A percentile compares a stretch with the other conserved stretches of the same genome.
These are phyloP conservation scores for Amblyteles armatorius DNA, from an alignment of 2,888 invertebrate species.

Conservation along the genomic window DNA sequence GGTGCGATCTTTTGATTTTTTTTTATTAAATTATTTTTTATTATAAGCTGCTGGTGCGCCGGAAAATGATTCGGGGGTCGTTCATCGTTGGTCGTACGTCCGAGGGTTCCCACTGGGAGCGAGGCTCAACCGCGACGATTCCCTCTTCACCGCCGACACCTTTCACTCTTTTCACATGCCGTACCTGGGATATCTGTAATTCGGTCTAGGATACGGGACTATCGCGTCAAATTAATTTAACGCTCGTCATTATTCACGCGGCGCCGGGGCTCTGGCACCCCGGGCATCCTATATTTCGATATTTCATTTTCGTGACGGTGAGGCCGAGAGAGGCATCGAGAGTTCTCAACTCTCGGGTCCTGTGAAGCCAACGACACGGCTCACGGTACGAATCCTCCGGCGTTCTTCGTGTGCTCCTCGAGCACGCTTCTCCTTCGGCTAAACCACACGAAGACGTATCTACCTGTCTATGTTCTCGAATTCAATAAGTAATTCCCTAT, in stretches of 20 bases:
- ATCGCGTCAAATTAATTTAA: constrained; percentile 80
- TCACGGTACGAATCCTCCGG: not conserved
- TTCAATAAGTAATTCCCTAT: constrained; percentile 55
- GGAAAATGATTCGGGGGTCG: constrained; percentile 50
- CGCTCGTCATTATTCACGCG: constrained; percentile 79
- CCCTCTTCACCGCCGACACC: constrained; percentile 72
- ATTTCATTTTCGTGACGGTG: constrained; percentile 62
- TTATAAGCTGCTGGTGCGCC: constrained; percentile 23
- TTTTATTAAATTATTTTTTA: constrained; percentile 1
- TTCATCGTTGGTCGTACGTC: constrained; percentile 41
- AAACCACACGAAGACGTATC: constrained; percentile 38
- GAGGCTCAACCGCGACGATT: constrained; percentile 61
- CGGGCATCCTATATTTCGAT: constrained; percentile 52
- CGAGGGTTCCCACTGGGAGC: constrained; percentile 68
- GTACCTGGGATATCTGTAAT: constrained; percentile 73
- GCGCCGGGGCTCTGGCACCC: constrained; percentile 59
- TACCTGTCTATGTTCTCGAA: constrained; percentile 41
- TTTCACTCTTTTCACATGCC: constrained; percentile 61
- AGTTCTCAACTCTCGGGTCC: constrained; percentile 40
- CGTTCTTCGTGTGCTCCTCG: constrained; percentile 18
- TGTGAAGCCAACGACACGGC: not conserved
- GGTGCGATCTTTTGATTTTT: constrained; percentile 55
- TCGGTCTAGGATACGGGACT: constrained; percentile 71
- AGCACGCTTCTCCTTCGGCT: constrained; percentile 2
- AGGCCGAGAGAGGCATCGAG: constrained; percentile 44